Base-by-base conservation (phyloP, 2,113 vertebrate genomes). In the Campylomormyrus tamandua region DNA sequence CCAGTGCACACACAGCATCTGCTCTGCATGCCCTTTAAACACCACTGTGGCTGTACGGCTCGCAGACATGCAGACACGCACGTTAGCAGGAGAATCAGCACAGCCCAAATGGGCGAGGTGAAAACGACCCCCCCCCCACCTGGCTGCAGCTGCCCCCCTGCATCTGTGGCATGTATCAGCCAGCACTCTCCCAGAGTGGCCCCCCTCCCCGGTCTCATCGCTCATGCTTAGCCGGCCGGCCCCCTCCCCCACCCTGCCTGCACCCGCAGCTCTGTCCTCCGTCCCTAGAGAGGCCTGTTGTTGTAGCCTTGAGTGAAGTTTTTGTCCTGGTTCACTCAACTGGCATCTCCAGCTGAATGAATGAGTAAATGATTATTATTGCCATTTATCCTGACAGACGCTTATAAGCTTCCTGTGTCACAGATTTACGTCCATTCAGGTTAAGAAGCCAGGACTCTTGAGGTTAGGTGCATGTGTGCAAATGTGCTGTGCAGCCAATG, bases 141-240 rank as follows among this genome's bases (percentile, higher is more conserved):
- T 17, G 42, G 7, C 80, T 48, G 80, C 80, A 83, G 35, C 35
- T 46, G 80, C n/a, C 89, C 89, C 90, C 50, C 83, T 94, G 93
- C 93, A 94, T 95, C 94, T 96, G 94, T 95, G 95, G 95, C 94
- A 95, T 95, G 95, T 95, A 95, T 95, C 91, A 90, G 93, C 95
- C 95, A 95, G 91, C 93, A 80, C 90, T 70, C 92, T 95, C 94
- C 96, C 90, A n/a, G 90, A 92, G 92, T 95, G 94, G 95, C 93
- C 94, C 88, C 74, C 90, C 90, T 87, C 88, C 90, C 90, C 66
- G 88, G 52, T 88, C 88, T 88, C 90, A 35, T 52, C 24, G 58
- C 77, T 42, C 91, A 70, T 66, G 50, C 89, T 84, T 83, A 9
- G 31, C 87, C 87, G 11, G 31, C 21, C 15, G 66, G 52, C 53